phyloP scores from a whole-genome alignment of 2,888 invertebrate genomes.

The Drosophila mayaguana region DNA sequence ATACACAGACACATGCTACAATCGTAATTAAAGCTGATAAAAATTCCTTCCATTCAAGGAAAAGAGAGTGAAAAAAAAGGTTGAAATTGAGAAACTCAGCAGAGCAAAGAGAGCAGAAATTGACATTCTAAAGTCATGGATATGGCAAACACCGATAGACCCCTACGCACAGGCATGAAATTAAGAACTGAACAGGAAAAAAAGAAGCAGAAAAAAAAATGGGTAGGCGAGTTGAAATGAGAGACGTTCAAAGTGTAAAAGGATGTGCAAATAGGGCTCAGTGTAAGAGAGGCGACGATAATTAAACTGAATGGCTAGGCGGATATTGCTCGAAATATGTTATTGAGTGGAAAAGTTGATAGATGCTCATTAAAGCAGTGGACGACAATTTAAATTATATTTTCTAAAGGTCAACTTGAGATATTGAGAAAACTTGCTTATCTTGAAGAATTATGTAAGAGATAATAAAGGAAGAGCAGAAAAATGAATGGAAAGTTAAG shows the following conservation, averaged over 20 bases:
- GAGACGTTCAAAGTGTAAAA: conserved; percentile 24
- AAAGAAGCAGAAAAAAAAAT: not conserved
- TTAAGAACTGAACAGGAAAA: conserved; percentile 33
- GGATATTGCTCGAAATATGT: not conserved
- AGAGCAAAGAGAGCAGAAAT: conserved; percentile 24
- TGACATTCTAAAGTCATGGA: conserved; percentile 51
- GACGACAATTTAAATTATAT: not conserved
- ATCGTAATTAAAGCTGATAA: conserved; percentile 40
- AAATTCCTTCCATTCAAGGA: not conserved
- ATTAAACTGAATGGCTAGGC: conserved; percentile 35
- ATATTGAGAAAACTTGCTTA: not conserved
- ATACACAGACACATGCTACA: conserved; percentile 35
- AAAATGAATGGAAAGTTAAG: too few relatives aligned
- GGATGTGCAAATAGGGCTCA: conserved; percentile 4
- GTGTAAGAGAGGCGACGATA: conserved; percentile 20
- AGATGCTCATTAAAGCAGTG: conserved; percentile 3
- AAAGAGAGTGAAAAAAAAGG: not conserved
- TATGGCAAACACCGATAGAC: conserved; percentile 24
- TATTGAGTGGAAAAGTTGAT: conserved; percentile 4
- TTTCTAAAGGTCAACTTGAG: not conserved
- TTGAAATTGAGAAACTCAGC: conserved; percentile 17
- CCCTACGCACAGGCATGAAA: conserved; percentile 32
- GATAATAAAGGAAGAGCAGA: not conserved
- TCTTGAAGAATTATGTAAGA: too few relatives aligned
- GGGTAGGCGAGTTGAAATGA: conserved; percentile 25